Evolutionary conservation across 2,888 invertebrate genomes (phyloP).

Genomic region (Psylliodes chrysocephalus): DNA sequence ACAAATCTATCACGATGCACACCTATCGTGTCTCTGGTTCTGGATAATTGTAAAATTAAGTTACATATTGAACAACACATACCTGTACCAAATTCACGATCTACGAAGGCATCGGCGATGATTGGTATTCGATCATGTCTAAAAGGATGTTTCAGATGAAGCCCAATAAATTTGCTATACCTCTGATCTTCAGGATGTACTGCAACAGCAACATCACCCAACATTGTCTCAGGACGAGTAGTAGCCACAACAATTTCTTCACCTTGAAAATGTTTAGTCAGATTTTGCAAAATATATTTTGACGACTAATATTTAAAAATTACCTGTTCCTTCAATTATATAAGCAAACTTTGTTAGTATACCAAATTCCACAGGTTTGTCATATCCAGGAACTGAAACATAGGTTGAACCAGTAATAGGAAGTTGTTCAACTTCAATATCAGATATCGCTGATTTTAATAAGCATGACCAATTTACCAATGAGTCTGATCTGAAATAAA

Average conservation of each 20-base stretch:
- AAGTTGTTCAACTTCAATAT: slow-evolving; percentile 97
- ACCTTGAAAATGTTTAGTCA: slow-evolving; percentile 60
- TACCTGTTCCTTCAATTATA: slow-evolving; percentile 72
- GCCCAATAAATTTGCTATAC: slow-evolving; percentile 80
- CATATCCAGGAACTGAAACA: slow-evolving; percentile 90
- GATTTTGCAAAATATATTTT: too few species aligned
- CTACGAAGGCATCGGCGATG: slow-evolving; percentile 93
- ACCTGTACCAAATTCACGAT: slow-evolving; percentile 95
- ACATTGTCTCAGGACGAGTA: slow-evolving; percentile 97
- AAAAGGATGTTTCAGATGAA: slow-evolving; percentile 89
- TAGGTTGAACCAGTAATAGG: slow-evolving; percentile 88
- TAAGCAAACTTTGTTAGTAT: slow-evolving; percentile 94
- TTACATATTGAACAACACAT: too few species aligned
- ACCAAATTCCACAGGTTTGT: slow-evolving; percentile 89
- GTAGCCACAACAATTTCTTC: slow-evolving; percentile 95
- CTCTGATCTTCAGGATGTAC: slow-evolving; percentile 93
- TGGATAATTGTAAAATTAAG: too few species aligned
- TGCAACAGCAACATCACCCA: slow-evolving; percentile 97
- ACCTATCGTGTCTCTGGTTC: too few species aligned
- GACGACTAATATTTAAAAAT: too few species aligned
- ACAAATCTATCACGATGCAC: too few species aligned
- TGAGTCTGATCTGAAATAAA: slow-evolving; percentile 77
- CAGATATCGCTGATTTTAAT: slow-evolving; percentile 96
- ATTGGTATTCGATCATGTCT: slow-evolving; percentile 84
- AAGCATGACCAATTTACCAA: slow-evolving; percentile 99